A percentile compares a stretch with the other conserved stretches of the same genome.
These are phyloP conservation scores for Coelinius sp. DNA, from an alignment of 2,888 invertebrate genomes.

Conservation along the genomic window DNA sequence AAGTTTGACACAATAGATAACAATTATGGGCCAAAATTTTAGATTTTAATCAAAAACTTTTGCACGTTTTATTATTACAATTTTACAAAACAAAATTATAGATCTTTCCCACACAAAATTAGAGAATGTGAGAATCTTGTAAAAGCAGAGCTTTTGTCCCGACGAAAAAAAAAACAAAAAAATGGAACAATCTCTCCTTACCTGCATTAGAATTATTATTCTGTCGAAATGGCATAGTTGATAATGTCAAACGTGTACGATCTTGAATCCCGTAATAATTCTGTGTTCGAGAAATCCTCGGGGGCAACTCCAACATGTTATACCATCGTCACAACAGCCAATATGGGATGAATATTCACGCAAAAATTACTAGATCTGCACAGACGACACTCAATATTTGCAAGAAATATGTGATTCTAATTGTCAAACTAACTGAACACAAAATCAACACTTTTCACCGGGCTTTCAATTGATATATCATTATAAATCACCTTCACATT, in stretches of 20 bases:
- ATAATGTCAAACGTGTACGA: slow-evolving; percentile 49
- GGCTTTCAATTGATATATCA: background rate
- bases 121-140: too few relatives aligned
- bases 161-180: slow-evolving; percentile 10
- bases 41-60: too few relatives aligned
- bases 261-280: slow-evolving; percentile 55
- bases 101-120: too few relatives aligned
- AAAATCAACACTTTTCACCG: background rate
- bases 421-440: too few relatives aligned
- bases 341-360: background rate
- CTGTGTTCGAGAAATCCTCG: slow-evolving; percentile 61
- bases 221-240: slow-evolving; percentile 58
- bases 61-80: background rate
- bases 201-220: slow-evolving; percentile 62
- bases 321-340: background rate
- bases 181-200: slow-evolving; percentile 31
- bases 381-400: background rate
- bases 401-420: too few relatives aligned
- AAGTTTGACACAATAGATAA: too few relatives aligned
- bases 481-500: background rate
- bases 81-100: background rate
- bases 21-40: too few relatives aligned
- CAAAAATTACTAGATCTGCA: background rate
- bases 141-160: too few relatives aligned
- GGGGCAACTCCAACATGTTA: slow-evolving; percentile 81